Percentiles rank a stretch among this genome's conserved stretches.
Conservation (phyloP, 2,888 invertebrate genomes). For the Lasioglossum villosulum region DNA sequence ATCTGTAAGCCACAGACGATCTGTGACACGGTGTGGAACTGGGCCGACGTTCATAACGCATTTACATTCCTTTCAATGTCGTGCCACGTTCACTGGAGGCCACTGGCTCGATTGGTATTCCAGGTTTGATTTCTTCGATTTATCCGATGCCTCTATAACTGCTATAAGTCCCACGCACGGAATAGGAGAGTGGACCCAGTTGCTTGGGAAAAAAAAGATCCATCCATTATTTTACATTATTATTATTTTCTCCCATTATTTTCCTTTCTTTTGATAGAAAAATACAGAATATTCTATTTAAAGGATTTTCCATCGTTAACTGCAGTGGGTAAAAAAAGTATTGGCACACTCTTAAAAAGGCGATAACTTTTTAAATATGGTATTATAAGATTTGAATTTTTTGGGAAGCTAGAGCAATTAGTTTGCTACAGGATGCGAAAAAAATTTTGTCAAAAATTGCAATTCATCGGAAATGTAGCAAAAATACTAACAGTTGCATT, state of each 20-base stretch:
- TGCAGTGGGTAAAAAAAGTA: too few relatives aligned
- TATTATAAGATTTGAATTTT: too few relatives aligned
- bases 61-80: constrained; percentile 84
- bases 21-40: constrained; percentile 73
- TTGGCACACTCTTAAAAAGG: too few relatives aligned
- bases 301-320: neutral
- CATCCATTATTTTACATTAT: neutral
- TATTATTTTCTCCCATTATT: too few relatives aligned
- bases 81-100: constrained; percentile 78
- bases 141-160: constrained; percentile 74
- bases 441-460: too few relatives aligned
- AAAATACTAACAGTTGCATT: too few relatives aligned
- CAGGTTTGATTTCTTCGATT: constrained; percentile 77
- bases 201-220: constrained; percentile 46
- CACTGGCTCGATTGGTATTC: constrained; percentile 76
- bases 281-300: neutral
- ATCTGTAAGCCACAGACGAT: constrained; percentile 70
- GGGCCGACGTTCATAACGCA: constrained; percentile 78
- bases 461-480: too few relatives aligned
- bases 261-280: neutral
- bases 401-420: too few relatives aligned
- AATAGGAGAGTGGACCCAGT: constrained; percentile 53
- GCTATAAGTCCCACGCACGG: constrained; percentile 65
- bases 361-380: too few relatives aligned
- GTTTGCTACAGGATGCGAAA: too few relatives aligned